Percentiles rank a stretch among this genome's conserved stretches.
Conservation (phyloP, 1,140 invertebrate species). For the Cydia amplana region DNA sequence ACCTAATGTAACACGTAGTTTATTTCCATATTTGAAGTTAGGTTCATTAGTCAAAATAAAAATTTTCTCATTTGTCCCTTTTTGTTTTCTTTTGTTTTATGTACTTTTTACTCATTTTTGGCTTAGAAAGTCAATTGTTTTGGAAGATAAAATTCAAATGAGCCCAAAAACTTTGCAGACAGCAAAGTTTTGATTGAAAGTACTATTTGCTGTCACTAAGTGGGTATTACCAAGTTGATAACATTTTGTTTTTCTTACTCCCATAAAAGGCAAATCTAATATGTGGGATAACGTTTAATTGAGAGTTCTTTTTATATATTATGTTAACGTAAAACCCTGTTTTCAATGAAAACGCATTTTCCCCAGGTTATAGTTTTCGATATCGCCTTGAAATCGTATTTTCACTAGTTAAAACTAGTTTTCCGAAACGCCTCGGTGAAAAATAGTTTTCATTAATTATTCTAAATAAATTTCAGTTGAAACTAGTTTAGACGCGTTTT, state of each 20-base stretch:
- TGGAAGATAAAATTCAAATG: conserved; percentile 25
- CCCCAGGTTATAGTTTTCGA: too few species aligned
- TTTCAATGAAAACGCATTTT: too few species aligned
- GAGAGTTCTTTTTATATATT: not conserved
- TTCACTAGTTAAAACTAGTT: too few species aligned
- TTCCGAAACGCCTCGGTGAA: too few species aligned
- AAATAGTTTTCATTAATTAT: too few species aligned
- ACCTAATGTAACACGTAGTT: too few species aligned
- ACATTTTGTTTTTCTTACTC: not conserved
- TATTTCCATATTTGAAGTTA: too few species aligned
- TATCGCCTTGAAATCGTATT: too few species aligned
- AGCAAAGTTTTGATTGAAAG: conserved; percentile 5
- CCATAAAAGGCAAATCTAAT: not conserved
- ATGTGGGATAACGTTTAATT: not conserved
- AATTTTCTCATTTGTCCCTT: not conserved
- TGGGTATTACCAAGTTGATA: not conserved
- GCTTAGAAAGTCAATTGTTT: conserved; percentile 12
- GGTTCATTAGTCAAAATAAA: not conserved
- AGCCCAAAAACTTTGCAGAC: conserved; percentile 25
- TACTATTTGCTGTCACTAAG: conserved; percentile 7
- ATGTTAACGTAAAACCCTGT: too few species aligned
- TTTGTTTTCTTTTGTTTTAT: conserved; percentile 2
- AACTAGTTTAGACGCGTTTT: too few species aligned
- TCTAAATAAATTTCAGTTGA: too few species aligned
- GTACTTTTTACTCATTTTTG: not conserved